phyloP scores from a whole-genome alignment of 2,113 vertebrate species.

The pig (Sus scrofa) region T2T-Sscrofa CM000826.6:40043501-40044000 shows the following conservation, averaged over 20 bases:
- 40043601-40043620: background rate
- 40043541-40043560: background rate
- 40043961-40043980: conserved; percentile 63
- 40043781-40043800: conserved; percentile 60
- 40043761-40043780: conserved; percentile 57
- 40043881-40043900: conserved; percentile 57
- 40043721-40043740: background rate
- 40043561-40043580: background rate
- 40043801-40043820: conserved; percentile 67
- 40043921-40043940: conserved; percentile 65
- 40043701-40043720: background rate
- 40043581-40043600: background rate
- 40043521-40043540: background rate
- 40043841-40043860: conserved; percentile 67
- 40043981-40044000: conserved; percentile 39
- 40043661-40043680: background rate
- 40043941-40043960: conserved; percentile 74
- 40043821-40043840: conserved; percentile 70
- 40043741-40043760: conserved; percentile 22
- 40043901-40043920: conserved; percentile 71
- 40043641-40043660: background rate
- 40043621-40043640: background rate
- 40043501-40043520: conserved; percentile 32
- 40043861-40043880: conserved; percentile 58
- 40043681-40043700: background rate